Base-by-base conservation (phyloP, 1,140 invertebrate species). In the Drosophila kepulauana region DNA sequence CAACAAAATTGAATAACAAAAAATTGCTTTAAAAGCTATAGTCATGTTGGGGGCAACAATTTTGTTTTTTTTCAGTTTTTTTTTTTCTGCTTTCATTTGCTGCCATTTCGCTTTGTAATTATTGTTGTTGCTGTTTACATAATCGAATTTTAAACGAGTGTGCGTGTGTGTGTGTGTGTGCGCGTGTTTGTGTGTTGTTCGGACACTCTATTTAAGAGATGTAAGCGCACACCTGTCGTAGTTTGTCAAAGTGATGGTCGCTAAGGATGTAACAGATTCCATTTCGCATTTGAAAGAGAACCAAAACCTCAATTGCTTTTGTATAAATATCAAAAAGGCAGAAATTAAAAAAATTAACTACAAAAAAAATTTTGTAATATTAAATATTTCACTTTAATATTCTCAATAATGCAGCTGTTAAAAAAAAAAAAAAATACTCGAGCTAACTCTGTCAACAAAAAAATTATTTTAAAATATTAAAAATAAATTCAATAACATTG, bases 81-180 rank as follows among this genome's bases (percentile, higher is more conserved):
- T 45, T 13, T 43, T 13, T 3, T 5, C 15, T 48, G 16, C 62
- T 64, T 43, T 54, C 51, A 63, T 78, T 81, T 63, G 59, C 70
- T 75, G 59, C 41, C 52, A 56, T 62, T 66, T 73, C 5, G 67
- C 73, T 75, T 71, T 71, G 67, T 71, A 64, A 64, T 75, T 71
- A 75, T 71, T 70, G 66, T 68, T 75, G 64, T 69, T 78, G 75
- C 48, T 66, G 58, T 71, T 77, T 66, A 78, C 66, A 78, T 88
- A 88, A 88, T 89, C 85, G 74, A 89, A 75, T 88, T 88, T 84
- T 75, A 78, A 89, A 64, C 64, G 45, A 13, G 67, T 48, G 56
- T 30, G 51, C 49, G 54, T 49, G 16, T 62, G 43, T 38, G 75
- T 62, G 49, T 35, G 25, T 15, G 46, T 8, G 49, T 28, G 45